Evolutionary conservation across 2,797 vertebrate genomes (phyloP).

Genomic region (Tauraco hartlaubi): DNA sequence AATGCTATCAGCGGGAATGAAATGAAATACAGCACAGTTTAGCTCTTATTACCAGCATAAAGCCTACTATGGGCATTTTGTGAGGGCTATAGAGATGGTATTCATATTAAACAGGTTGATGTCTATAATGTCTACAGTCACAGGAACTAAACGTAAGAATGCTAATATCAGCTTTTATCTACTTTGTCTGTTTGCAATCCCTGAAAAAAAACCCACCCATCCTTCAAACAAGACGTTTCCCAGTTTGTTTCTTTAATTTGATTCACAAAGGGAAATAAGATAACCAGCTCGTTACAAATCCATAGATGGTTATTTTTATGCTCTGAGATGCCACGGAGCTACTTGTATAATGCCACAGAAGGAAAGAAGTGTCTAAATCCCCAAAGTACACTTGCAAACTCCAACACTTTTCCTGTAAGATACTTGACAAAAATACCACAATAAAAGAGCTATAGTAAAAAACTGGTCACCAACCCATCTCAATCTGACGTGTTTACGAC

Average conservation of each 20-base stretch:
- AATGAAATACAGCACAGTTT: constrained; percentile 94
- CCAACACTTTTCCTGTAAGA: neutral
- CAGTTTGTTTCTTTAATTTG: neutral
- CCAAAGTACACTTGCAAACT: neutral
- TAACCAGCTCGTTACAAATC: neutral
- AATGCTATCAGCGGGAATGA: constrained; percentile 97
- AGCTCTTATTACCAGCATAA: constrained; percentile 85
- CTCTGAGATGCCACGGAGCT: neutral
- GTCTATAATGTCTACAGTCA: constrained; percentile 68
- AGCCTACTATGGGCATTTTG: constrained; percentile 62
- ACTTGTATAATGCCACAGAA: neutral
- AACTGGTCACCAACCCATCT: neutral
- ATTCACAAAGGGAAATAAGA: constrained; percentile 27
- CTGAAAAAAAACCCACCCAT: neutral
- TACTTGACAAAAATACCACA: neutral
- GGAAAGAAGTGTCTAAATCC: neutral
- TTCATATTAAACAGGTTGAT: constrained; percentile 73
- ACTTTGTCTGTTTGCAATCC: constrained; percentile 1
- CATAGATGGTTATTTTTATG: neutral
- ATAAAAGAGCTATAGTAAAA: neutral
- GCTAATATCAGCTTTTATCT: constrained; percentile 70
- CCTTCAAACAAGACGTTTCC: neutral
- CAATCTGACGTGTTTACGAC: neutral
- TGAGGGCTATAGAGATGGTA: constrained; percentile 61
- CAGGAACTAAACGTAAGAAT: constrained; percentile 70